Conservation (phyloP, 2,888 invertebrate species). For the Eupithecia abbreviata region DNA sequence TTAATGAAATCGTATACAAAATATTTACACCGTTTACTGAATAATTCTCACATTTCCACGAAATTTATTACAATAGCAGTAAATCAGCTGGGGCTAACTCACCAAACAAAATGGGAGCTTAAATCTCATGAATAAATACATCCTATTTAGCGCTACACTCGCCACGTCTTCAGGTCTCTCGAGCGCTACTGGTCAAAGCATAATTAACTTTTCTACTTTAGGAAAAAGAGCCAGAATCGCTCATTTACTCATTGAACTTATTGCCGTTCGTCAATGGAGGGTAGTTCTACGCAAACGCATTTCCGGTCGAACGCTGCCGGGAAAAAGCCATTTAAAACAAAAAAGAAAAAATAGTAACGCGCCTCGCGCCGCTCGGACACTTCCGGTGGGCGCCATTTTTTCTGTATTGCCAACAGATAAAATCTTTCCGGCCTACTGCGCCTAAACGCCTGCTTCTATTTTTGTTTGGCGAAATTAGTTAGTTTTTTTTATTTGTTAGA, state of each 20-base stretch:
- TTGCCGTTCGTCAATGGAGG: slow-evolving; percentile 68
- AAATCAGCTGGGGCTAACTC: slow-evolving; percentile 79
- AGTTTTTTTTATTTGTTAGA: slow-evolving; percentile 44
- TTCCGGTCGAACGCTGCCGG: slow-evolving; percentile 82
- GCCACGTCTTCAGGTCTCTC: slow-evolving; percentile 62
- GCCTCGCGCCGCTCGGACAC: slow-evolving; percentile 83
- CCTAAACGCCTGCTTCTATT: slow-evolving; percentile 74
- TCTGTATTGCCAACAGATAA: slow-evolving; percentile 84
- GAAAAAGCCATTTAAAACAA: slow-evolving; percentile 84
- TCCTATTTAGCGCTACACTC: slow-evolving; percentile 81
- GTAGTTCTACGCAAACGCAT: slow-evolving; percentile 83
- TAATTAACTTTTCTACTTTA: slow-evolving; percentile 59
- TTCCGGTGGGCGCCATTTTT: slow-evolving; percentile 85
- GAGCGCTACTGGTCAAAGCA: slow-evolving; percentile 55
- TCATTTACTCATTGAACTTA: slow-evolving; percentile 65
- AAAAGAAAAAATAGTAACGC: slow-evolving; percentile 82
- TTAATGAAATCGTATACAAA: slow-evolving; percentile 39
- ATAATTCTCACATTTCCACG: slow-evolving; percentile 68
- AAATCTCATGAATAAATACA: slow-evolving; percentile 83
- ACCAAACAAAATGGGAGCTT: slow-evolving; percentile 80
- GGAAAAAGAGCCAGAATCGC: slow-evolving; percentile 67
- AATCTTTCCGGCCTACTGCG: slow-evolving; percentile 84
- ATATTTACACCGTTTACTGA: slow-evolving; percentile 58
- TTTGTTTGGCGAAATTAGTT: slow-evolving; percentile 72
- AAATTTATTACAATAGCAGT: slow-evolving; percentile 79